Percentiles rank a stretch among this genome's conserved stretches.
Evolutionary conservation across 2,797 vertebrate genomes (phyloP).

Genomic region (Phalloptychus januarius): DNA sequence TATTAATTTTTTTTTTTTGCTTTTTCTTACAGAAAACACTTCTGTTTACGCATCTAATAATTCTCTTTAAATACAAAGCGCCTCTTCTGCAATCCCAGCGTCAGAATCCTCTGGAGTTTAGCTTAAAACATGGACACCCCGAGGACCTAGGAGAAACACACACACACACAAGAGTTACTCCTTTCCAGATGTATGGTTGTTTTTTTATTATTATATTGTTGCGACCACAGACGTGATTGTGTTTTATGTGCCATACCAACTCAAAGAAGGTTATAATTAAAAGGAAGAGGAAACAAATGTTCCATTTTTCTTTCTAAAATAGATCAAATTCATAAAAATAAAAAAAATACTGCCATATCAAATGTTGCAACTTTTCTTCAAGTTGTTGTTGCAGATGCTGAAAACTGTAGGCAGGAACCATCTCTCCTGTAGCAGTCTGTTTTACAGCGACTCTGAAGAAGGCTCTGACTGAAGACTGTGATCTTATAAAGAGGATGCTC

Average conservation of each 20-base stretch:
- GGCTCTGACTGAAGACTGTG: neutral
- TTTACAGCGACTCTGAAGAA: neutral
- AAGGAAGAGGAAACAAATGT: neutral
- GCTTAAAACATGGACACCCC: constrained; percentile 99
- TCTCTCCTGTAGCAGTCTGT: neutral
- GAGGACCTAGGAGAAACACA: constrained; percentile 87
- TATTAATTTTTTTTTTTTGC: constrained; percentile 52
- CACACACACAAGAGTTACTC: constrained; percentile 2
- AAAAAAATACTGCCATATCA: neutral
- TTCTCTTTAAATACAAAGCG: constrained; percentile 93
- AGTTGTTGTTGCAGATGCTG: neutral
- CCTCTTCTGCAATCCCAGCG: constrained; percentile 88
- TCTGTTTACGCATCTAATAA: constrained; percentile 91
- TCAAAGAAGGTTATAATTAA: neutral
- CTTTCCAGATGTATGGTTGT: neutral
- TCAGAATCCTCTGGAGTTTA: constrained; percentile 81
- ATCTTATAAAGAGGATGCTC: neutral
- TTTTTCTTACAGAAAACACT: constrained; percentile 88
- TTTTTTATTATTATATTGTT: neutral
- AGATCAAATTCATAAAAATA: neutral
- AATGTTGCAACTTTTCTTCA: neutral
- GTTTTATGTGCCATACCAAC: neutral
- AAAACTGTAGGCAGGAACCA: neutral
- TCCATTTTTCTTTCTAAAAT: neutral
- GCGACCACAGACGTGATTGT: neutral